Evolutionary conservation across 2,113 vertebrate genomes (phyloP).

Genomic region (Hyaena hyaena): DNA sequence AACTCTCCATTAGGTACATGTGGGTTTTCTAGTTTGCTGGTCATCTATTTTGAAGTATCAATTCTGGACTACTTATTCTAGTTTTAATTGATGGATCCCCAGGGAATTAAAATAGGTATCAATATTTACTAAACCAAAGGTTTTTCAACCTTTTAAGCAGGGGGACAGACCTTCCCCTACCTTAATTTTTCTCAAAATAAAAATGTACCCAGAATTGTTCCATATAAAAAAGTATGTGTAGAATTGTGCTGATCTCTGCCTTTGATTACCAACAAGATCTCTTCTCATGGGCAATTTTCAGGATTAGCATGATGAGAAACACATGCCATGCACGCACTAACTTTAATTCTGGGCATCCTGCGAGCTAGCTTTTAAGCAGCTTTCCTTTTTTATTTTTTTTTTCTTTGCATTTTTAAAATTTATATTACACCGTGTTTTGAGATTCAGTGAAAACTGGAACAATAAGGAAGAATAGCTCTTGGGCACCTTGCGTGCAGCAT

Average conservation of each 20-base stretch:
- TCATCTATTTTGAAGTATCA: not conserved
- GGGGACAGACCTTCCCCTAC: not conserved
- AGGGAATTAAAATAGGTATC: not conserved
- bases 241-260: not conserved
- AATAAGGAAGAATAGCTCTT: not conserved
- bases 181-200: not conserved
- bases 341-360: not conserved
- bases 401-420: not conserved
- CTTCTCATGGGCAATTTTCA: not conserved
- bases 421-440: not conserved
- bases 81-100: not conserved
- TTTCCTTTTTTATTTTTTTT: not conserved
- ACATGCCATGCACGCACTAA: no score
- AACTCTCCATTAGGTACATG: not conserved
- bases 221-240: not conserved
- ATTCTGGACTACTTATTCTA: conserved; percentile 14
- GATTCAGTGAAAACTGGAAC: not conserved
- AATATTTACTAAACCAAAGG: conserved; percentile 2
- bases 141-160: not conserved
- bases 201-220: not conserved
- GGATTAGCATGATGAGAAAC: not conserved
- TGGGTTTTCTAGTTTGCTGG: not conserved
- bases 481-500: not conserved
- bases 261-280: not conserved
- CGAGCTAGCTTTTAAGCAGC: not conserved